Evolutionary conservation across 2,113 vertebrate genomes (phyloP), one percentile per base, ranked within the genome.

Genomic region (Labrus mixtus): DNA sequence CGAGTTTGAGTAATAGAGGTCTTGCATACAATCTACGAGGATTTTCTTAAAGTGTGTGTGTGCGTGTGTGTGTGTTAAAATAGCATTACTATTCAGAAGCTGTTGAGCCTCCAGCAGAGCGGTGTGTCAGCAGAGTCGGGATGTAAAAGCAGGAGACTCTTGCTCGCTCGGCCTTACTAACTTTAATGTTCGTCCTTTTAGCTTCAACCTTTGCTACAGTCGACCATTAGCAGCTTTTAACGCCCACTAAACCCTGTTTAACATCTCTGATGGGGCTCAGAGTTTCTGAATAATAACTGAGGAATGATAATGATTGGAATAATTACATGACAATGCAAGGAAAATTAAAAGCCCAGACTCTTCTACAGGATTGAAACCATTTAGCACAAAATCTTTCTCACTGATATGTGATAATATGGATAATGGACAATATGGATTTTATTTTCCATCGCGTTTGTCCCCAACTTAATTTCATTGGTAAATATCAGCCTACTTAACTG

Each of bases 1-100:
- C 79, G 75, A 56, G 73, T 90, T 87, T 87, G 79, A 92, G 89
- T 88, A 90, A 92, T 90, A 63, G 89, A 84, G 78, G 84, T 71
- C 75, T 58, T 50, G 76, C 86, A 78, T 85, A 73, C 64, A 79
- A 79, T 81, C 61, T 81, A 79, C 50, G 19, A 73, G 69, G 29
- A 4, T 67, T 33, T 76, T 45, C 63, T 59, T 7, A 3, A 4
- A 6, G 45, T 56, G 68, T 53, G 58, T 65, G 57, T 63, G 64
- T 59, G 67, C 53, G 59, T 50, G 70, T 70, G 20, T 59, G 48
- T 75, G 79, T 79, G 73, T 81, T 78, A 45, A 79, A 71, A 67
- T 45, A 70, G 70, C 80, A 76, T 78, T 61, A 63, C 59, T 74
- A 55, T 85, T 77, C 76, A 68, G 79, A 68, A 83, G 70, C 70